phyloP scores from a whole-genome alignment of 2,113 vertebrate genomes.

The Onychostruthus taczanowskii region DNA sequence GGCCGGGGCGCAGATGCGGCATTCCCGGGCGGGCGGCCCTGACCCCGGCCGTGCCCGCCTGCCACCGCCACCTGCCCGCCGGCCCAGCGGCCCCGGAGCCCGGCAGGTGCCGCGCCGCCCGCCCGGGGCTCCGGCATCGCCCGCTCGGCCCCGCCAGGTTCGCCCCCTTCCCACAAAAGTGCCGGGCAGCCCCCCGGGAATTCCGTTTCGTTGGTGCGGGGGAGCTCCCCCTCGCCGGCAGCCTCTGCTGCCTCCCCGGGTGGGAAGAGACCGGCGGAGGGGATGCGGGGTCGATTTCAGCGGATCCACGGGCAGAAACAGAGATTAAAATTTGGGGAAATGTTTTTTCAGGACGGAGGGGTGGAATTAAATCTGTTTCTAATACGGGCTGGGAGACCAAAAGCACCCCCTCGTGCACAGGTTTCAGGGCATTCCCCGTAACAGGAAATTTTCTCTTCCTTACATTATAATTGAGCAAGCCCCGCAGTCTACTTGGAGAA shows the following conservation, averaged over 20 bases:
- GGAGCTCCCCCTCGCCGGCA: not conserved
- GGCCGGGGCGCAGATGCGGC: not conserved
- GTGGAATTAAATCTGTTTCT: not conserved
- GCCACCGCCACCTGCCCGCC: constrained; percentile 60
- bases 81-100: constrained; percentile 17
- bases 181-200: not conserved
- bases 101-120: constrained; percentile 40
- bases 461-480: constrained; percentile 55
- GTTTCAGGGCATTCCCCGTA: constrained; percentile 19
- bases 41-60: not conserved
- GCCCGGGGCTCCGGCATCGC: not conserved
- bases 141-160: not conserved
- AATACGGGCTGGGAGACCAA: not conserved
- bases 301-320: not conserved
- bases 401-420: not conserved
- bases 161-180: not conserved
- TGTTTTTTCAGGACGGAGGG: not conserved
- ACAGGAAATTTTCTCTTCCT: constrained; percentile 70
- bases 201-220: constrained; percentile 60
- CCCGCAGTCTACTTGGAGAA: constrained; percentile 61
- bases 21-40: not conserved
- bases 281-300: not conserved
- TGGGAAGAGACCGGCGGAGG: not conserved
- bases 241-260: not conserved
- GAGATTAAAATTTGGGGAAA: not conserved